Evolutionary conservation across 2,113 vertebrate genomes (phyloP).

Genomic region (Limanda limanda): DNA sequence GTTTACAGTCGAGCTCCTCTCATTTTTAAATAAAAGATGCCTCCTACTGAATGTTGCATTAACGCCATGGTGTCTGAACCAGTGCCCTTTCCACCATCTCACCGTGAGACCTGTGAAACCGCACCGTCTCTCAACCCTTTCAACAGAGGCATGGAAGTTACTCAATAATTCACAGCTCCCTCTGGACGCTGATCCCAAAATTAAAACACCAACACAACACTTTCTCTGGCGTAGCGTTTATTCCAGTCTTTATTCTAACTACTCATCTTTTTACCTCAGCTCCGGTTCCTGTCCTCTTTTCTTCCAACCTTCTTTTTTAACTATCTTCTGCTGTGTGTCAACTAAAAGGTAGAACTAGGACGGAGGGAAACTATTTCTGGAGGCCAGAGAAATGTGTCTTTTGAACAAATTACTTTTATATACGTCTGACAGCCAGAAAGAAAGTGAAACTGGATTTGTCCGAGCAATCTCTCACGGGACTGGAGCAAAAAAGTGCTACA

Average conservation of each 20-base stretch:
- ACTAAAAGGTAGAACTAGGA: background rate
- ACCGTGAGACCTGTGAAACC: constrained; percentile 8
- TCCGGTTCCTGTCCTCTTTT: background rate
- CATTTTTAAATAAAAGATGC: constrained; percentile 27
- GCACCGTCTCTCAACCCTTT: constrained; percentile 10
- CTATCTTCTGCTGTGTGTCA: background rate
- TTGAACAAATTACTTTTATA: background rate
- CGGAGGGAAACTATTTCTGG: background rate
- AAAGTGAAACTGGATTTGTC: background rate
- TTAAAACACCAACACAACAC: no score
- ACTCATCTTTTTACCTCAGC: background rate
- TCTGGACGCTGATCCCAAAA: no score
- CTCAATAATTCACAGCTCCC: background rate
- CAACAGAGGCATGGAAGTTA: background rate
- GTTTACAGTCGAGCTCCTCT: background rate
- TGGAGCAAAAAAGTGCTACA: background rate
- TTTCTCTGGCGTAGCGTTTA: background rate
- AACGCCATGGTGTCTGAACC: constrained; percentile 10
- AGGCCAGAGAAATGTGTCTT: background rate
- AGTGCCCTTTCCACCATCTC: constrained; percentile 16
- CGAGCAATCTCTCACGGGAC: background rate
- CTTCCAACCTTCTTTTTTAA: background rate
- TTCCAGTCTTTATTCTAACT: no score
- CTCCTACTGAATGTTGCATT: constrained; percentile 32
- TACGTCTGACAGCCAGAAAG: background rate